Evolutionary conservation across 2,797 vertebrate species (phyloP).

Genomic region (Novumbra hubbsi): DNA sequence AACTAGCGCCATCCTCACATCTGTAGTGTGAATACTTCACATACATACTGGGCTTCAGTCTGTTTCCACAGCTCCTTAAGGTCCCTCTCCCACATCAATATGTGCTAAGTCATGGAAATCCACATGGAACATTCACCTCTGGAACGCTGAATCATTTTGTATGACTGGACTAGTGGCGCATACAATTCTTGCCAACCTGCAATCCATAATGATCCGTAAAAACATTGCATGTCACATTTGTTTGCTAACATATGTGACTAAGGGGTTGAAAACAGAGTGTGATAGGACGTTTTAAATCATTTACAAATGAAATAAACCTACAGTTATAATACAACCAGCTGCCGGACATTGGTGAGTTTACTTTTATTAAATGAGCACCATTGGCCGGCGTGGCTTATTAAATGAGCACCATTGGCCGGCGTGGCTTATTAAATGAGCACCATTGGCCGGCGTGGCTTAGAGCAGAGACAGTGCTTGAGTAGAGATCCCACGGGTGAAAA

Average conservation of each 20-base stretch:
- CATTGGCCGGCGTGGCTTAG: too few relatives aligned
- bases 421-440: too few relatives aligned
- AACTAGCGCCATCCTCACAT: too few relatives aligned
- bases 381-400: too few relatives aligned
- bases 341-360: too few relatives aligned
- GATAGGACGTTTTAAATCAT: too few relatives aligned
- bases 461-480: too few relatives aligned
- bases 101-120: constrained; percentile 55
- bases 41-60: constrained; percentile 7
- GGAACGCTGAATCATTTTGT: constrained; percentile 50
- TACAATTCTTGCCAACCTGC: constrained; percentile 46
- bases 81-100: constrained; percentile 27
- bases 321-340: too few relatives aligned
- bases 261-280: constrained; percentile 31
- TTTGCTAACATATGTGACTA: constrained; percentile 18
- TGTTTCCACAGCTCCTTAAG: background rate
- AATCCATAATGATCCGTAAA: constrained; percentile 39
- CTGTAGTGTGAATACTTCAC: constrained; percentile 9
- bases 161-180: constrained; percentile 34
- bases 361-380: too few relatives aligned
- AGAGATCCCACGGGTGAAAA: too few relatives aligned
- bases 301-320: too few relatives aligned
- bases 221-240: background rate
- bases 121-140: constrained; percentile 40
- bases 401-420: too few relatives aligned